These are phyloP conservation scores for Corythaeola cristata DNA, from an alignment of 2,113 vertebrate species.

Conservation along the genomic window DNA sequence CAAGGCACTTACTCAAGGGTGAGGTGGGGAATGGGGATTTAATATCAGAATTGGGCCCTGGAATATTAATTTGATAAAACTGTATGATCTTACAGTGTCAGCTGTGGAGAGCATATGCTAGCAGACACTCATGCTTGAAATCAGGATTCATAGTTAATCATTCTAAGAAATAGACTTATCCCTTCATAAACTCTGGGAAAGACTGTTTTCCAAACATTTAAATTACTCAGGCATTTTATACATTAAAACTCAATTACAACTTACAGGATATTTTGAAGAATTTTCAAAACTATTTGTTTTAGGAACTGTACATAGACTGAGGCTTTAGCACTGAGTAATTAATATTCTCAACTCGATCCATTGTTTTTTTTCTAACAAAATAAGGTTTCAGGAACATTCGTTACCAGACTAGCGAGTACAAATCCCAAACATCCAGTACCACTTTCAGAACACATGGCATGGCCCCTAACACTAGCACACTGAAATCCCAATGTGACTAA, in stretches of 20 bases:
- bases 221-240: slow-evolving; percentile 66
- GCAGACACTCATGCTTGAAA: neutral
- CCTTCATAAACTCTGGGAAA: slow-evolving; percentile 69
- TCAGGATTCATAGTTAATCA: slow-evolving; percentile 47
- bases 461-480: neutral
- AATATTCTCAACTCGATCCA: neutral
- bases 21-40: neutral
- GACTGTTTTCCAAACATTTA: slow-evolving; percentile 67
- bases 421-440: neutral
- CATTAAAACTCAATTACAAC: slow-evolving; percentile 63
- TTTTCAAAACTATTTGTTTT: slow-evolving; percentile 36
- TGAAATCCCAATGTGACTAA: neutral
- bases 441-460: neutral
- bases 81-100: neutral
- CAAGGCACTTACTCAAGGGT: neutral
- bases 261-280: slow-evolving; percentile 32
- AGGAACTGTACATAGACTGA: neutral
- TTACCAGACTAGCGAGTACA: neutral
- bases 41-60: neutral
- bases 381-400: neutral
- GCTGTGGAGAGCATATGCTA: neutral
- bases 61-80: slow-evolving; percentile 8
- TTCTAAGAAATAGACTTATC: slow-evolving; percentile 57
- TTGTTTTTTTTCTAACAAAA: neutral
- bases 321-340: slow-evolving; percentile 1